phyloP scores from a whole-genome alignment of 2,797 vertebrate species.

The Gallinago solitaria region DNA sequence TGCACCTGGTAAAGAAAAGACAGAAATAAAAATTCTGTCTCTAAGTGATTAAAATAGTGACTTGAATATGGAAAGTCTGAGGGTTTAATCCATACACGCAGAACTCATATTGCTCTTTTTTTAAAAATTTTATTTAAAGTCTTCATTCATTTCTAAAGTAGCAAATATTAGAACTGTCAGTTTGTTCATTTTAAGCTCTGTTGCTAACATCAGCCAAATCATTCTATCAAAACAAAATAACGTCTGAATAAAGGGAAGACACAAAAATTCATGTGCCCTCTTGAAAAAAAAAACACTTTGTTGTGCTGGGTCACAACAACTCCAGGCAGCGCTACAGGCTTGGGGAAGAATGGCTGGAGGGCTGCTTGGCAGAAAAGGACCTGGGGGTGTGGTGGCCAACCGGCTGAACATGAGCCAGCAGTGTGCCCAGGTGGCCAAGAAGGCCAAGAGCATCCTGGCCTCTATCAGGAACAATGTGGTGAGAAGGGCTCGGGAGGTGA shows the following conservation, averaged over 20 bases:
- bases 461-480: too few relatives aligned
- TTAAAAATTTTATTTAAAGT: background rate
- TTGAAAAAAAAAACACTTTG: background rate
- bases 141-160: background rate
- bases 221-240: background rate
- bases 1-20: background rate
- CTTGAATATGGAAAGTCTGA: background rate
- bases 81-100: background rate
- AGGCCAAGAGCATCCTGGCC: too few relatives aligned
- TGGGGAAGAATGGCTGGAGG: too few relatives aligned
- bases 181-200: background rate
- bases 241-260: background rate
- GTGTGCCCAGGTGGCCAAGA: too few relatives aligned
- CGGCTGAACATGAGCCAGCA: too few relatives aligned
- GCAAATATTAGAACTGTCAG: background rate
- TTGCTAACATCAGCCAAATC: background rate
- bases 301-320: too few relatives aligned
- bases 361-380: too few relatives aligned
- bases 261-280: background rate
- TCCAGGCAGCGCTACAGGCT: too few relatives aligned
- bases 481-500: too few relatives aligned
- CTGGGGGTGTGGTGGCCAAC: too few relatives aligned
- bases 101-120: accelerated
- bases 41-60: background rate
- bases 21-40: background rate